phyloP scores from a whole-genome alignment of 2,113 vertebrate genomes.

The Pteropus alecto region DNA sequence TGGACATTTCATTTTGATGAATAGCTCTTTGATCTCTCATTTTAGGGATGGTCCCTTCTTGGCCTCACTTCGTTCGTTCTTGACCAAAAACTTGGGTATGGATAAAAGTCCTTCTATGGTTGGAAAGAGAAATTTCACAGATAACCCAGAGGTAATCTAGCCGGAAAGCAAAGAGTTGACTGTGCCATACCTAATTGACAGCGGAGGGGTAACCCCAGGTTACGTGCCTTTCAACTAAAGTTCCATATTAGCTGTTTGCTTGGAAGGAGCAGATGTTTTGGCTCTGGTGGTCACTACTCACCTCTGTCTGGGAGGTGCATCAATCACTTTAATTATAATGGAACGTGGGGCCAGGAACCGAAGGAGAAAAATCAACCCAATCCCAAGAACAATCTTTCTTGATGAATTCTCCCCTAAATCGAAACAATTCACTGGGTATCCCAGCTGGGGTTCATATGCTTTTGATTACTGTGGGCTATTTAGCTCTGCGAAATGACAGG shows the following conservation, averaged over 20 bases:
- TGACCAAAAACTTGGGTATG: neutral
- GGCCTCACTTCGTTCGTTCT: conserved; percentile 12
- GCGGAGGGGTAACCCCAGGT: conserved; percentile 51
- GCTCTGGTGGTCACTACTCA: conserved; percentile 87
- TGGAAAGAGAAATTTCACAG: conserved; percentile 21
- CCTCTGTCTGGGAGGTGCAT: conserved; percentile 87
- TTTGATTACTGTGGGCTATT: conserved; percentile 99
- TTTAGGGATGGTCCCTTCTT: neutral
- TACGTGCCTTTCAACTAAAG: conserved; percentile 73
- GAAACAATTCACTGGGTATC: conserved; percentile 97
- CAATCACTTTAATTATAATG: conserved; percentile 90
- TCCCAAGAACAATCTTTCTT: conserved; percentile 94
- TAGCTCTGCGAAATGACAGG: conserved; percentile 99
- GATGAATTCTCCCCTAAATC: conserved; percentile 98
- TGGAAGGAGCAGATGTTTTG: conserved; percentile 81
- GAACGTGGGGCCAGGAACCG: conserved; percentile 86
- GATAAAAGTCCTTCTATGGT: conserved; percentile 19
- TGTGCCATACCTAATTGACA: conserved; percentile 56
- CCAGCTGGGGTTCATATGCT: conserved; percentile 99
- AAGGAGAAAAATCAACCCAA: conserved; percentile 92
- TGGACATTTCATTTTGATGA: neutral
- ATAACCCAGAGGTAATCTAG: conserved; percentile 32
- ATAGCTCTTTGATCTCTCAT: neutral
- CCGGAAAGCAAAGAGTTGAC: conserved; percentile 63
- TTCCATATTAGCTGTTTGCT: conserved; percentile 70